phyloP scores from a whole-genome alignment of 2,888 invertebrate genomes.

The Ennomos erosarius region DNA sequence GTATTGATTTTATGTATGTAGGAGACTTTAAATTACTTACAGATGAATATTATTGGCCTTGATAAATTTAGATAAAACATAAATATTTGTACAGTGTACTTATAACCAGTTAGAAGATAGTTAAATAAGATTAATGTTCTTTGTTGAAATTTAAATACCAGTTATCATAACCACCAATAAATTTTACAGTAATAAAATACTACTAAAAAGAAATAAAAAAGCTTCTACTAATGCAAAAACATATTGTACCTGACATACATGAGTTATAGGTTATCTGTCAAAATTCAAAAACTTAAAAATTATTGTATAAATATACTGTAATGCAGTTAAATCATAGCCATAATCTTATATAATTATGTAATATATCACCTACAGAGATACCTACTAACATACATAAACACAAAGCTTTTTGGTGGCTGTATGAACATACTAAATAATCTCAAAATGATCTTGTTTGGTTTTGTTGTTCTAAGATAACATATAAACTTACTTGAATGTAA shows the following conservation, averaged over 20 bases:
- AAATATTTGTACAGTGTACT: too few species aligned
- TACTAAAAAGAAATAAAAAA: not conserved
- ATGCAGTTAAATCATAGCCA: not conserved
- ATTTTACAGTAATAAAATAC: too few species aligned
- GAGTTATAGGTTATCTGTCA: slow-evolving; percentile 69
- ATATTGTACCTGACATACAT: slow-evolving; percentile 51
- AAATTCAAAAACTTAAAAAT: slow-evolving; percentile 40
- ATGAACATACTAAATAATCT: slow-evolving; percentile 5
- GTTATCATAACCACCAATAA: too few species aligned
- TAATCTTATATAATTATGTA: not conserved
- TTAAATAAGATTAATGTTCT: too few species aligned
- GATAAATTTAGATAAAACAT: too few species aligned
- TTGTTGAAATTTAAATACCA: too few species aligned
- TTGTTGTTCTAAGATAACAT: slow-evolving; percentile 41
- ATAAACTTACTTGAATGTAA: slow-evolving; percentile 35
- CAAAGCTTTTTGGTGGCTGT: not conserved
- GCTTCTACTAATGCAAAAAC: not conserved
- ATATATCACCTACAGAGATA: slow-evolving; percentile 5
- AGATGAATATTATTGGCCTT: too few species aligned
- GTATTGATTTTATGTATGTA: too few species aligned
- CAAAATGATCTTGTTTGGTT: slow-evolving; percentile 13
- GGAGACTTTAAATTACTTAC: too few species aligned
- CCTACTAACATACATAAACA: slow-evolving; percentile 3
- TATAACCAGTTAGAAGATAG: too few species aligned
- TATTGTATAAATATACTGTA: slow-evolving; percentile 18